Base-by-base conservation (phyloP, 2,888 invertebrate genomes). In the Athalia rosae region DNA sequence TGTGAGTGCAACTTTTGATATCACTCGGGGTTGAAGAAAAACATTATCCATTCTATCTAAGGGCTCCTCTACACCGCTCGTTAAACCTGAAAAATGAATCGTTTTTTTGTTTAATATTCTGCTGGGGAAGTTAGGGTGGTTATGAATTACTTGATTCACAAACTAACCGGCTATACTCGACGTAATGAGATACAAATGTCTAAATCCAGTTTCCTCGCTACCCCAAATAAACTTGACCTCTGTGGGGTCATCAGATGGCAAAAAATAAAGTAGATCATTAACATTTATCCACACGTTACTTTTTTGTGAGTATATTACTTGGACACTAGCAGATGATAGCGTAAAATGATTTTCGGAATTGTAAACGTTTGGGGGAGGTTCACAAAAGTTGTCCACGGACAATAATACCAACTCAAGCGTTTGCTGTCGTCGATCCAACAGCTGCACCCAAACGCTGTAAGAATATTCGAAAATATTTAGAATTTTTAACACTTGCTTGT, bases 211-310 rank as follows among this genome's bases (percentile, higher is more conserved):
- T 88, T 97, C 96, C 90, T 99, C 98, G 59, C 96, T 97, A 0
- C 97, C 97, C 97, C 98, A 98, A 69, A 99, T 92, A 90, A 98
- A 98, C 79, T 91, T 91, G 1, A 92, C 89, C 79, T 91, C 89
- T 76, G 89, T 89, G 15, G 89, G 86, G 78, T 93, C 92, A 9
- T 87, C 88, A 59, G 92, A 91, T 6, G 95, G 94, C 80, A 98
- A 91, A 90, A 98, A 98, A 89, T 97, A 93, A 0, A 98, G 91
- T 79, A 98, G 92, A 88, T 98, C 98, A 89, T 98, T 97, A 2
- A 98, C 96, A 90, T 98, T 98, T 79, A 98, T 94, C 98, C 98
- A 98, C n/a, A 96, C 93, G 78, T 94, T 93, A 79, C 50, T 93
- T 74, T 91, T 91, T 84, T 94, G 94, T 4, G 93, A 92, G 84